Percentiles rank a stretch among this genome's conserved stretches.
These are phyloP conservation scores for Acanthosepion esculentum DNA, from an alignment of 2,888 invertebrate species.

Conservation along the genomic window DNA sequence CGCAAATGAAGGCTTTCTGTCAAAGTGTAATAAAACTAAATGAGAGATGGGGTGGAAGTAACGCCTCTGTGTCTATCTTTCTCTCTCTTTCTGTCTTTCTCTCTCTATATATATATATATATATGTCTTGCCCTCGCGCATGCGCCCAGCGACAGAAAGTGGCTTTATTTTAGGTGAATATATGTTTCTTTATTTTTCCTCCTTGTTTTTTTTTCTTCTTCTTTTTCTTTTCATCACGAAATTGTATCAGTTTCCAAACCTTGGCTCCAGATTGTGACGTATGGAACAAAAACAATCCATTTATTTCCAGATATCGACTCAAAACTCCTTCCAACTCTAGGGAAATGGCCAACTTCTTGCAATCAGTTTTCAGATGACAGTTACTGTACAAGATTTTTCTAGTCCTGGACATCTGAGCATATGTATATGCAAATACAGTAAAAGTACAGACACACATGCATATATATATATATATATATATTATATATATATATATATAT, in stretches of 20 bases:
- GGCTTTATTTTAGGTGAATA: neutral
- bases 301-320: neutral
- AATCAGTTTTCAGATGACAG: conserved; percentile 21
- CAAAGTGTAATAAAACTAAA: no score
- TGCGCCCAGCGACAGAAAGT: neutral
- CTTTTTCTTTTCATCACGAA: neutral
- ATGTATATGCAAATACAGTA: neutral
- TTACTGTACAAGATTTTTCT: neutral
- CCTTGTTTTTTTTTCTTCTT: neutral
- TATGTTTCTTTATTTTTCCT: neutral
- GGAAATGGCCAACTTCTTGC: neutral
- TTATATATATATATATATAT: neutral
- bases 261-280: neutral
- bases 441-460: no score
- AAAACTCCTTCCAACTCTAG: neutral
- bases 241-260: neutral
- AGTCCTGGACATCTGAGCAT: neutral
- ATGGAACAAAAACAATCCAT: neutral
- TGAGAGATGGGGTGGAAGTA: no score
- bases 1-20: no score
- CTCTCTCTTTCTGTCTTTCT: no score
- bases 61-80: no score
- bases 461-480: neutral
- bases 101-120: no score
- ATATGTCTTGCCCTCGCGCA: no score